These are phyloP conservation scores for Drosophila lini DNA, from an alignment of 1,140 invertebrate genomes.

Conservation along the genomic window DNA sequence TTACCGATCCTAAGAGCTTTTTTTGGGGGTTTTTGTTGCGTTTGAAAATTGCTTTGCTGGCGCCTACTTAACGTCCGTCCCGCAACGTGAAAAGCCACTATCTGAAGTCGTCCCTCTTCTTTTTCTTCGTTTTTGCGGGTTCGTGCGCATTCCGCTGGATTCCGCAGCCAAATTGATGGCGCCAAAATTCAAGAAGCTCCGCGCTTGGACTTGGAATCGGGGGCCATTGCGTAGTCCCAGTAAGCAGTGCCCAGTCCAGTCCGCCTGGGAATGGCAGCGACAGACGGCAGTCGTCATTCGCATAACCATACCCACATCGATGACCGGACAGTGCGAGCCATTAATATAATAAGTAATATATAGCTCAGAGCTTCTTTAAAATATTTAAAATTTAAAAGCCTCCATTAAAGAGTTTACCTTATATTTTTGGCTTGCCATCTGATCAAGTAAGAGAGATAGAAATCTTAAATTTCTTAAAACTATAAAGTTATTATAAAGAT, in stretches of 20 bases:
- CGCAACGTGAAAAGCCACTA: slow-evolving; percentile 57
- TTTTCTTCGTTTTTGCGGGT: slow-evolving; percentile 26
- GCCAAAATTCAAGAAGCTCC: slow-evolving; percentile 74
- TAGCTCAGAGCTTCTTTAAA: too few relatives aligned
- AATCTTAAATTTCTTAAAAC: too few relatives aligned
- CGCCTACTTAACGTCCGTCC: slow-evolving; percentile 64
- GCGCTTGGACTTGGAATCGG: slow-evolving; percentile 23
- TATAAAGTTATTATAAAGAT: not conserved
- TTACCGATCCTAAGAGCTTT: slow-evolving; percentile 4
- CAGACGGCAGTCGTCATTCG: slow-evolving; percentile 43
- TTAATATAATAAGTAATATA: not conserved
- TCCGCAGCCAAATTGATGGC: slow-evolving; percentile 80
- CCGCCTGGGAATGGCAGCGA: slow-evolving; percentile 38
- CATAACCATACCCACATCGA: slow-evolving; percentile 50
- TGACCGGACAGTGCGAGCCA: slow-evolving; percentile 11
- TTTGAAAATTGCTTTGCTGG: slow-evolving; percentile 74
- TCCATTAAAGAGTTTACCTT: accelerated
- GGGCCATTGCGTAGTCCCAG: slow-evolving; percentile 15
- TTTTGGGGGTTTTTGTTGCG: slow-evolving; percentile 30
- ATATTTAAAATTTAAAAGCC: not conserved
- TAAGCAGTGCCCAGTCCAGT: slow-evolving; percentile 19
- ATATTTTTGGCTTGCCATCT: not conserved
- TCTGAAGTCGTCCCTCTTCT: slow-evolving; percentile 27
- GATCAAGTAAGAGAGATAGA: too few relatives aligned
- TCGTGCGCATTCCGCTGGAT: slow-evolving; percentile 72